These are phyloP conservation scores for Phrixothrix hirtus DNA, from an alignment of 2,888 invertebrate species.

Conservation along the genomic window DNA sequence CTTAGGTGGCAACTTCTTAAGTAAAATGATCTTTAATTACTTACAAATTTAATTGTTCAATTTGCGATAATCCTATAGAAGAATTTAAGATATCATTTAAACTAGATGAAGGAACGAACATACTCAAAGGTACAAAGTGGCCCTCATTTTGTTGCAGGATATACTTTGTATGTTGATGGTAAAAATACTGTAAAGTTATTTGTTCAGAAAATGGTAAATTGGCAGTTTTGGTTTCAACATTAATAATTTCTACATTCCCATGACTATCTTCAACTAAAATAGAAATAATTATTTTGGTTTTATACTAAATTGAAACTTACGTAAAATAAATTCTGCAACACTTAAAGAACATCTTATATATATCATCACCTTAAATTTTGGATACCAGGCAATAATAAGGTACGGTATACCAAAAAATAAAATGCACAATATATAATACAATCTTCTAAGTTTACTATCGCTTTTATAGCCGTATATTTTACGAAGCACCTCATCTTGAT, in stretches of 20 bases:
- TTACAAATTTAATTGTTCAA: conserved; percentile 64
- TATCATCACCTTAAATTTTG: conserved; percentile 60
- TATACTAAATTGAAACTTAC: conserved; percentile 49
- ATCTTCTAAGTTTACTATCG: conserved; percentile 54
- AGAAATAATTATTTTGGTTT: conserved; percentile 11
- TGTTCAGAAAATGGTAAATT: conserved; percentile 47
- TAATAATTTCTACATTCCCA: conserved; percentile 56
- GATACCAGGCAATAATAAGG: conserved; percentile 62
- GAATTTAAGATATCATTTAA: conserved; percentile 60
- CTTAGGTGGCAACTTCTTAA: no score
- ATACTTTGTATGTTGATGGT: conserved; percentile 62
- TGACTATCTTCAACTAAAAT: conserved; percentile 59
- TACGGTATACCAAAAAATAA: conserved; percentile 62
- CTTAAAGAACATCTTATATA: conserved; percentile 62
- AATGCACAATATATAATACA: conserved; percentile 60
- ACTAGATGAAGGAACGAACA: conserved; percentile 54
- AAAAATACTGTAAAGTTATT: conserved; percentile 57
- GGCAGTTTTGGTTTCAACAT: conserved; percentile 56
- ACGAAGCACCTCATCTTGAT: conserved; percentile 52
- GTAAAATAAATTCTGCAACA: conserved; percentile 61
- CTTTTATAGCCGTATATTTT: conserved; percentile 61
- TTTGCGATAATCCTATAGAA: conserved; percentile 59
- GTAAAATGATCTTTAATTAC: conserved; percentile 47
- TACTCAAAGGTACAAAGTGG: conserved; percentile 58
- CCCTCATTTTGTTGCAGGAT: conserved; percentile 61